Evolutionary conservation across 2,888 invertebrate species (phyloP), one percentile per base, ranked within the genome.

Genomic region (Mythimna pallens): DNA sequence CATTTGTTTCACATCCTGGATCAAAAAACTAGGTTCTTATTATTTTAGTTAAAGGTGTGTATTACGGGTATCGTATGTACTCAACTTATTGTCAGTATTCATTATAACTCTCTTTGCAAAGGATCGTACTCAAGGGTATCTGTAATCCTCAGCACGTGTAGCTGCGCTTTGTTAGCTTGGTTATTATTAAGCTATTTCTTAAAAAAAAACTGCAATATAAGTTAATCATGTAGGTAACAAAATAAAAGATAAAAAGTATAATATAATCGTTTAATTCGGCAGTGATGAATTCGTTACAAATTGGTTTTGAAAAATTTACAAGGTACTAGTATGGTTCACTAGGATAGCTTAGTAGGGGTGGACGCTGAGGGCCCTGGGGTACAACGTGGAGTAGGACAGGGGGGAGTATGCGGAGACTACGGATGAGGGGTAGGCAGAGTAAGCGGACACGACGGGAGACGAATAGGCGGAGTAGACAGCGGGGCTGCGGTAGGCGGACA

Each of bases 291-390:
- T 80, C 64, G 68, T 72, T 79, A 70, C 68, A 72, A 58, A 20
- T 43, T 43, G 54, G 63, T 65, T 64, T 65, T 62, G 30, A 40
- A 47, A 34, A 14, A 63, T 80, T 67, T 67, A 59, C 65, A 65
- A 52, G 43, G 52, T 20, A 17, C 25, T 69, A 57, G 40, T 30
- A 72, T 17, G 43, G 25, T 65, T 73, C 52, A 22, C 9, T 76
- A 58, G 30, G 30, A 57, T 75, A 55, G 14, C 81, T 92, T 90
- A 94, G 87, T 92, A 94, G 36, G 94, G 94, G 88, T 94, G 93
- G 66, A 94, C 92, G 82, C 94, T 90, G 79, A 90, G 89, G 73
- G 94, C 93, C 75, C 78, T 93, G 55, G 93, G 92, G 77, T 89
- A 90, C 8, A 92, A 84, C n/a, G 89, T 78, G 67, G 91, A 87